These are phyloP conservation scores for Datnioides undecimradiatus DNA, from an alignment of 2,113 vertebrate genomes.

Conservation along the genomic window DNA sequence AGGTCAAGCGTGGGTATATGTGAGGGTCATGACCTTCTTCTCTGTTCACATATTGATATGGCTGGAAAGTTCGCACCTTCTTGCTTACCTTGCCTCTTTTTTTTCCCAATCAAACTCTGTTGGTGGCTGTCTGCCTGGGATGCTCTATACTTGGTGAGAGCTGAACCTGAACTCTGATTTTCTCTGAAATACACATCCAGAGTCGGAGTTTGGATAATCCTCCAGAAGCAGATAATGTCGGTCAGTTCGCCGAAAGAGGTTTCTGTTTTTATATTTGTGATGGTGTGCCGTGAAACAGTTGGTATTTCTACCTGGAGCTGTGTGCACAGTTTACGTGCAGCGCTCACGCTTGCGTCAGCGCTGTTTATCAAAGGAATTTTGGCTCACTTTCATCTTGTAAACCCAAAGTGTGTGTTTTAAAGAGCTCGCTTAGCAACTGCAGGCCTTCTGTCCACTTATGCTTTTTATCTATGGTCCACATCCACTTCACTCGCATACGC, in stretches of 20 bases:
- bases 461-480: slow-evolving; percentile 16
- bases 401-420: slow-evolving; percentile 49
- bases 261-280: slow-evolving; percentile 13
- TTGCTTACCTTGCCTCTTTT: not conserved
- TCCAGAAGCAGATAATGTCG: not conserved
- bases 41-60: not conserved
- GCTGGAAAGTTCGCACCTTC: slow-evolving; percentile 32
- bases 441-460: slow-evolving; percentile 16
- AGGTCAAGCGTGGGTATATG: not conserved
- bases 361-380: slow-evolving; percentile 67
- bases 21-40: not conserved
- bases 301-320: slow-evolving; percentile 41
- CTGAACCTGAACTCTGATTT: not conserved
- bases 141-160: not conserved
- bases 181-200: too few relatives aligned
- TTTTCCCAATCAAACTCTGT: not conserved
- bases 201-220: not conserved
- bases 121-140: not conserved
- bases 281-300: slow-evolving; percentile 12
- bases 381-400: slow-evolving; percentile 58
- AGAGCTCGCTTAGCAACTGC: slow-evolving; percentile 51
- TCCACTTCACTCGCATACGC: not conserved
- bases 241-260: not conserved
- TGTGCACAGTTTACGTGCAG: slow-evolving; percentile 37
- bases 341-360: slow-evolving; percentile 9